A percentile compares a stretch with the other conserved stretches of the same genome.
Conservation (phyloP, 2,113 vertebrate species). For the Pogonocichla stellata region DNA sequence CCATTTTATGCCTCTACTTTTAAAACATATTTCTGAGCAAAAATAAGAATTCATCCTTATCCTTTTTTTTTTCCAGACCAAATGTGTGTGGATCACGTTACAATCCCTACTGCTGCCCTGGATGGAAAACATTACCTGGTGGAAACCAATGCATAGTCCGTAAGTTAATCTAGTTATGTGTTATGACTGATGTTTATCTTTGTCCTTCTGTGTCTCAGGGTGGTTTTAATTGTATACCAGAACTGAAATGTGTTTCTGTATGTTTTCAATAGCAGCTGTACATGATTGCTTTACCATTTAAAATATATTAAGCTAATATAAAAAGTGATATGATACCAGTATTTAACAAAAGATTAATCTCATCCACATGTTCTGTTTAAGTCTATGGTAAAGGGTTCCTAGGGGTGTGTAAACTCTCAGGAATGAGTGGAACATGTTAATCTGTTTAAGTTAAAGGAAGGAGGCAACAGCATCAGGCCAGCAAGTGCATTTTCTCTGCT, state of each 20-base stretch:
- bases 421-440: neutral
- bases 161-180: conserved; percentile 78
- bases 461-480: neutral
- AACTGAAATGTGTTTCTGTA: neutral
- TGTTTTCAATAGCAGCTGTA: neutral
- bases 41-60: neutral
- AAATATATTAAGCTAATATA: neutral
- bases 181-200: neutral
- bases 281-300: neutral
- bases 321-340: neutral
- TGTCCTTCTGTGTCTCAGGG: neutral
- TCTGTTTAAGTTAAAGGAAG: conserved; percentile 1
- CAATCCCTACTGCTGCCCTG: conserved; percentile 95
- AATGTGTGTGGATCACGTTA: conserved; percentile 96
- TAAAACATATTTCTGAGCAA: neutral
- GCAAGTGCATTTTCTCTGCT: neutral
- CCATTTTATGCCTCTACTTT: neutral
- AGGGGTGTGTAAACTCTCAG: neutral
- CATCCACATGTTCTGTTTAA: conserved; percentile 2
- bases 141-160: conserved; percentile 99
- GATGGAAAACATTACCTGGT: conserved; percentile 98
- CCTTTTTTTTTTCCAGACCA: conserved; percentile 76
- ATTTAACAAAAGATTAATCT: conserved; percentile 37
- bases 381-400: neutral
- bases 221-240: neutral